Conservation (phyloP, 1,140 invertebrate species). For the Pseudomyrmex pallidus region DNA sequence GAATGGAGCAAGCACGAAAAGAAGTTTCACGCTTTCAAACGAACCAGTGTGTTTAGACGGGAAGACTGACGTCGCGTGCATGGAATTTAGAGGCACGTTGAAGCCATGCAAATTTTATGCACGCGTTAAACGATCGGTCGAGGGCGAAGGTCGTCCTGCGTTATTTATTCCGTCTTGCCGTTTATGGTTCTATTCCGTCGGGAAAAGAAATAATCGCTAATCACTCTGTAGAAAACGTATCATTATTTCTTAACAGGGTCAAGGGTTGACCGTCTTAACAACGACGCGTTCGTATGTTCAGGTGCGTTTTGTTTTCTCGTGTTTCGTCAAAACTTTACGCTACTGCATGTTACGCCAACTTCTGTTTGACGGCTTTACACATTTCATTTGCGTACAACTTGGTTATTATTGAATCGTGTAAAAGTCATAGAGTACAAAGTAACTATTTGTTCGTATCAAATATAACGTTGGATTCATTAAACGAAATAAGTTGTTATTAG, state of each 20-base stretch:
- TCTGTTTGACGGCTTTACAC: conserved; percentile 1
- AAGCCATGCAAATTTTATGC: conserved; percentile 39
- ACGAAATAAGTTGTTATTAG: neutral
- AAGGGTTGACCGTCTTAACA: neutral
- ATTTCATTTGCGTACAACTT: neutral
- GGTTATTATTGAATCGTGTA: neutral
- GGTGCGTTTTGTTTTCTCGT: neutral
- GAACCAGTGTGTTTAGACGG: neutral
- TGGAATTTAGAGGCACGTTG: conserved; percentile 36
- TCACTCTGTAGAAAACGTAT: conserved; percentile 3
- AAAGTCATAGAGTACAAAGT: neutral
- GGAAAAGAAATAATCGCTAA: conserved; percentile 35
- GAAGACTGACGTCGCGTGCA: conserved; percentile 25
- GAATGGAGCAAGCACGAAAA: conserved; percentile 23
- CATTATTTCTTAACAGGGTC: conserved; percentile 29
- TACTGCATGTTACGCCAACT: conserved; percentile 7
- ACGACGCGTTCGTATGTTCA: neutral
- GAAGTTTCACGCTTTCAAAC: conserved; percentile 18
- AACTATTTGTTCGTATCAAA: neutral
- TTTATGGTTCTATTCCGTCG: conserved; percentile 27
- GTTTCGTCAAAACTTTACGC: conserved; percentile 7
- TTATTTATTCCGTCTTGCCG: neutral
- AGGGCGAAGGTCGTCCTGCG: neutral
- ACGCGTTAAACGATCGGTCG: neutral
- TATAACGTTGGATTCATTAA: conserved; percentile 19